phyloP scores from a whole-genome alignment of 1,140 invertebrate genomes.

The Triops longicaudatus region DNA sequence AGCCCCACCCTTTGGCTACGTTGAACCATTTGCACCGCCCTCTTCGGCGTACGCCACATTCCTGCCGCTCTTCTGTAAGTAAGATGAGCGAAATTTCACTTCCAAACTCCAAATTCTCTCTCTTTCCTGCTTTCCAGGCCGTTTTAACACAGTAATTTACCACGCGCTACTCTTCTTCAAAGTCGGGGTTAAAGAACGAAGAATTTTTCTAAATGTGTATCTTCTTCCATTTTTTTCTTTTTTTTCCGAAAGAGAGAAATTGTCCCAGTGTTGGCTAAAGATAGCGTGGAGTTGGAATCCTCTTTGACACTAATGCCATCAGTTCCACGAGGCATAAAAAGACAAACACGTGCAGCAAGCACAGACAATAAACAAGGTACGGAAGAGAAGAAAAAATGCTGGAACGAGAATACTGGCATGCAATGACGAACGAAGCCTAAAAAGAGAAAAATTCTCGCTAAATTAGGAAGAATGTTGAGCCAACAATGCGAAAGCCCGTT shows the following conservation, averaged over 20 bases:
- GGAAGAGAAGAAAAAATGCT: not conserved
- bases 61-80: not conserved
- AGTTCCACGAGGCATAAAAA: constrained; percentile 4
- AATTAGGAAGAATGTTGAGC: not conserved
- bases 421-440: not conserved
- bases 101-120: too few relatives aligned
- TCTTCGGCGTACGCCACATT: constrained; percentile 41
- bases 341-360: not conserved
- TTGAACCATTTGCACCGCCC: constrained; percentile 90
- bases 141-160: too few relatives aligned
- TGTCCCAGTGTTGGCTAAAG: not conserved
- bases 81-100: not conserved
- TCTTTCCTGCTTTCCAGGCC: too few relatives aligned
- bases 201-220: not conserved
- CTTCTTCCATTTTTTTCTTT: not conserved
- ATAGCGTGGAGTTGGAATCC: not conserved
- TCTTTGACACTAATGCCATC: constrained; percentile 7
- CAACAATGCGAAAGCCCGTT: too few relatives aligned
- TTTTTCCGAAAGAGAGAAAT: not conserved
- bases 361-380: not conserved
- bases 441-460: not conserved
- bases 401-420: not conserved
- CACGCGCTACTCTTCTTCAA: not conserved
- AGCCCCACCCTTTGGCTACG: constrained; percentile 84
- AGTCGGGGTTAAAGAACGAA: too few relatives aligned